Evolutionary conservation across 1,140 invertebrate species (phyloP).

Genomic region (Plodia interpunctella): DNA sequence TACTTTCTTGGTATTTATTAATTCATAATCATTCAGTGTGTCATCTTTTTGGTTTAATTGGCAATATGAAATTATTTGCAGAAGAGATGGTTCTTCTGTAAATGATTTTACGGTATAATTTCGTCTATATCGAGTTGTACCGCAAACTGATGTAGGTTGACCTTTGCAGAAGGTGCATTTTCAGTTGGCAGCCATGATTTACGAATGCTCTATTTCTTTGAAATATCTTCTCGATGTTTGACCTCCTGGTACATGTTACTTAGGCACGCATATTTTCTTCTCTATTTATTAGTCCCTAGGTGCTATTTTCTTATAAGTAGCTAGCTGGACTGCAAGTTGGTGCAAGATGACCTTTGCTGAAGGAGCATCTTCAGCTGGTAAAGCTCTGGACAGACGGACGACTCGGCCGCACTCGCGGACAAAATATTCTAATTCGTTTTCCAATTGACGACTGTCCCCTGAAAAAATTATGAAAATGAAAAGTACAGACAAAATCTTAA

Average conservation of each 20-base stretch:
- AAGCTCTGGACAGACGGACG: conserved; percentile 56
- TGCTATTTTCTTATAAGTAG: conserved; percentile 80
- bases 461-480: conserved; percentile 5
- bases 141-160: conserved; percentile 79
- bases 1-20: too few species aligned
- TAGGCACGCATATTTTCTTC: too few species aligned
- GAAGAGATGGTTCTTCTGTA: too few species aligned
- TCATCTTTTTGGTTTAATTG: too few species aligned
- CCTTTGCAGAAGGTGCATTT: conserved; percentile 69
- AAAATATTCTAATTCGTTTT: conserved; percentile 89
- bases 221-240: too few species aligned
- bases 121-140: conserved; percentile 79
- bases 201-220: conserved; percentile 90
- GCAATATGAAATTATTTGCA: too few species aligned
- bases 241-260: too few species aligned
- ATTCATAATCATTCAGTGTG: too few species aligned
- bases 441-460: conserved; percentile 60
- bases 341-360: conserved; percentile 78
- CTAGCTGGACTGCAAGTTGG: conserved; percentile 79
- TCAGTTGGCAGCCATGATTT: conserved; percentile 69
- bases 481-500: too few species aligned
- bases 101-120: too few species aligned
- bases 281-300: conserved; percentile 55
- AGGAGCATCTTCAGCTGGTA: conserved; percentile 70
- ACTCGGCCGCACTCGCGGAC: conserved; percentile 91